A percentile compares a stretch with the other conserved stretches of the same genome.
phyloP scores from a whole-genome alignment of 2,113 vertebrate species.

The Procavia capensis region DNA sequence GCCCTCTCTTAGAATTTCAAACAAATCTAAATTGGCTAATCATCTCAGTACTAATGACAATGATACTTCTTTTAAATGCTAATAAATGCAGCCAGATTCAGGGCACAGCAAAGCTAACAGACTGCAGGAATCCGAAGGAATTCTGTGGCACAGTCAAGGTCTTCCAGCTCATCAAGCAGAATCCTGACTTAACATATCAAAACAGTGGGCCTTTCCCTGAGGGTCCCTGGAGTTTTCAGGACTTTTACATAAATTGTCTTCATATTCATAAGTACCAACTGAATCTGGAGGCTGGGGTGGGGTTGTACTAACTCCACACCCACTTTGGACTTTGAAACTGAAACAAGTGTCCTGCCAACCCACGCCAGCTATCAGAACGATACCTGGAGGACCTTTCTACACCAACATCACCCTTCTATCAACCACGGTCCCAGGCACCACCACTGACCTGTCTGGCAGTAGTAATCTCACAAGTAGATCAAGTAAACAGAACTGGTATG shows the following conservation, averaged over 20 bases:
- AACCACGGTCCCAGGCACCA: neutral
- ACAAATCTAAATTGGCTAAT: neutral
- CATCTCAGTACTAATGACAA: neutral
- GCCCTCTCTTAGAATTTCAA: neutral
- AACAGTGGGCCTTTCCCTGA: neutral
- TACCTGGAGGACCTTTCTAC: neutral
- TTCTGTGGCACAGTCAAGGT: neutral
- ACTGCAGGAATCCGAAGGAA: neutral
- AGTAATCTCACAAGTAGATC: neutral
- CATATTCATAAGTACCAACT: neutral
- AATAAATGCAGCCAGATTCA: neutral
- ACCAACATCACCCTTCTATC: neutral
- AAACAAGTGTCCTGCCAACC: neutral
- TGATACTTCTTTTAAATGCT: neutral
- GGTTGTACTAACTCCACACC: neutral
- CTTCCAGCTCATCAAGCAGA: neutral
- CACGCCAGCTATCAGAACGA: neutral
- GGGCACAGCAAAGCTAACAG: neutral
- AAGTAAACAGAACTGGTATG: neutral
- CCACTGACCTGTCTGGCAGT: neutral
- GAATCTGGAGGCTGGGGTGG: neutral
- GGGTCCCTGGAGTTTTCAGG: neutral
- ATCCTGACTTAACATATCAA: neutral
- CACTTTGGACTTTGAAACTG: slow-evolving; percentile 2
- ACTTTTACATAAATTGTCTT: neutral